Evolutionary conservation across 2,888 invertebrate genomes (phyloP).

Genomic region (Drosophila phalerata): DNA sequence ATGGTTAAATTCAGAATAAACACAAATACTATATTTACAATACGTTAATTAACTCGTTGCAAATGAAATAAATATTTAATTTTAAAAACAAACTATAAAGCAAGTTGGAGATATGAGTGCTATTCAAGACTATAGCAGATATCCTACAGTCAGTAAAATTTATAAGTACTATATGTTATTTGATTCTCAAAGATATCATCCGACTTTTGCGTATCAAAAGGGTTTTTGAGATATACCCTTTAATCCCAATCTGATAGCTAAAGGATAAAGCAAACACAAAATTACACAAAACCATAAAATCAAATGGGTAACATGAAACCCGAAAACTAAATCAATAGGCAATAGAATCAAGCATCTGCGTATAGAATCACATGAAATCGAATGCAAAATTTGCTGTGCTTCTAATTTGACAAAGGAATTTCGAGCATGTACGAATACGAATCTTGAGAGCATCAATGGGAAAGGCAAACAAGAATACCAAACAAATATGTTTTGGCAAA

Average conservation of each 20-base stretch:
- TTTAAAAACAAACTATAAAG: constrained; percentile 1
- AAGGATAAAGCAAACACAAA: constrained; percentile 11
- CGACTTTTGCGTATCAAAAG: too few relatives aligned
- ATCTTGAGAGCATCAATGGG: constrained; percentile 11
- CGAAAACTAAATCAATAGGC: constrained; percentile 29
- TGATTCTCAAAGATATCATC: too few relatives aligned
- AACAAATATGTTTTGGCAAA: constrained; percentile 79
- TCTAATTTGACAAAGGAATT: constrained; percentile 45
- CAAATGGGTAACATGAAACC: constrained; percentile 31
- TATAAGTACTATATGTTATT: too few relatives aligned
- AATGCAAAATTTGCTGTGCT: constrained; percentile 47
- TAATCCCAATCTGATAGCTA: not conserved
- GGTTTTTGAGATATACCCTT: not conserved
- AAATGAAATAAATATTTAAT: constrained; percentile 27
- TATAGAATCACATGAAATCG: constrained; percentile 39
- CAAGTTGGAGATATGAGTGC: not conserved
- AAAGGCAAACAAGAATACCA: constrained; percentile 57
- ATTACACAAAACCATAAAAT: constrained; percentile 26
- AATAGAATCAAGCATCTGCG: constrained; percentile 13
- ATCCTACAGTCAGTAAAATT: not conserved
- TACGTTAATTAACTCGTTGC: constrained; percentile 1
- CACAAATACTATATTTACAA: not conserved
- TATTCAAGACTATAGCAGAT: not conserved
- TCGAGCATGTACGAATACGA: constrained; percentile 6
- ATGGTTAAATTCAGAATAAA: constrained; percentile 1